Evolutionary conservation across 2,888 invertebrate genomes (phyloP).

Genomic region (Chymomyza procnemis): DNA sequence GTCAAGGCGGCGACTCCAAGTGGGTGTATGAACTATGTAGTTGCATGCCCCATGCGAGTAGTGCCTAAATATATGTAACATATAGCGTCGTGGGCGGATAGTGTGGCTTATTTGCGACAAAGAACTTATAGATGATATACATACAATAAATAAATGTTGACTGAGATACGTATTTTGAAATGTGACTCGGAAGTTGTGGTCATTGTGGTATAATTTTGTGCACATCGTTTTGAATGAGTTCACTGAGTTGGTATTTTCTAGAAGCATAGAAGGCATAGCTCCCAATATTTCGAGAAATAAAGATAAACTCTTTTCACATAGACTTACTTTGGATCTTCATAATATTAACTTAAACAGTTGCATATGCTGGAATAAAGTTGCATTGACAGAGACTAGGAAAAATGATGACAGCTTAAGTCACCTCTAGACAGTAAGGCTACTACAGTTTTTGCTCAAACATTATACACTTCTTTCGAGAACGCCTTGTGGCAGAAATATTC

Average conservation of each 20-base stretch:
- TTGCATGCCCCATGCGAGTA: neutral
- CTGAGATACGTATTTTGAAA: neutral
- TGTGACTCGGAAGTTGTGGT: neutral
- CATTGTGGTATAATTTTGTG: neutral
- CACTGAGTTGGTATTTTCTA: too few relatives aligned
- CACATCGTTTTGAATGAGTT: too few relatives aligned
- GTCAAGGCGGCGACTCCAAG: constrained; percentile 30
- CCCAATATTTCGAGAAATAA: too few relatives aligned
- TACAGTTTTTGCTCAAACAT: too few relatives aligned
- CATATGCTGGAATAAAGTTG: too few relatives aligned
- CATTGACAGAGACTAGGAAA: too few relatives aligned
- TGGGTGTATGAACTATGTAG: constrained; percentile 22
- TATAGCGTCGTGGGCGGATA: neutral
- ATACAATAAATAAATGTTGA: neutral
- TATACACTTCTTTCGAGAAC: neutral
- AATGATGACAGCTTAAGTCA: too few relatives aligned
- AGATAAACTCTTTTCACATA: too few relatives aligned
- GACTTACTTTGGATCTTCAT: too few relatives aligned
- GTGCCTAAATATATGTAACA: neutral
- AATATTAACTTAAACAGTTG: too few relatives aligned
- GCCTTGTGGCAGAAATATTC: neutral
- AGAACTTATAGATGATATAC: constrained; percentile 2
- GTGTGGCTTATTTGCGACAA: neutral
- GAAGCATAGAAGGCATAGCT: too few relatives aligned
- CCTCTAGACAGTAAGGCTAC: too few relatives aligned